phyloP scores from a whole-genome alignment of 2,797 vertebrate species.

The Monodelphis domestica region DNA sequence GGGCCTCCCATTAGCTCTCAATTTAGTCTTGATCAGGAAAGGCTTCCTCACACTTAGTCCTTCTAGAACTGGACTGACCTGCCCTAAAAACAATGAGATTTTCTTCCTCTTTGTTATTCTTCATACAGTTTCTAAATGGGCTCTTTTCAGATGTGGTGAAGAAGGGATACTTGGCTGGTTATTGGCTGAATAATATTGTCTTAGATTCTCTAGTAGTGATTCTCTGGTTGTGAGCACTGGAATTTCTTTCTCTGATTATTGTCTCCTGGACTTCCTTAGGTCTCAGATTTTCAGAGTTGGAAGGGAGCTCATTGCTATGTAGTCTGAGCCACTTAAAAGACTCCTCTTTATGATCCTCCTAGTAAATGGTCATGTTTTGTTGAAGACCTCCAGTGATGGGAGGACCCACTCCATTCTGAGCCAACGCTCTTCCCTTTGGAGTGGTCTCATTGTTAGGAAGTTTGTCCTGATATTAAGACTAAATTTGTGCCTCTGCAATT shows the following conservation, averaged over 20 bases:
- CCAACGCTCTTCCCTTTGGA: background rate
- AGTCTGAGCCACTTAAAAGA: no score
- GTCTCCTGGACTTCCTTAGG: background rate
- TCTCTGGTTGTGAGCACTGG: background rate
- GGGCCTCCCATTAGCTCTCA: background rate
- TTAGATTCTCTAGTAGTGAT: background rate
- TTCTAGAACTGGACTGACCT: background rate
- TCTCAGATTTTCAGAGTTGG: background rate
- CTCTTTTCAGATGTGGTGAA: background rate
- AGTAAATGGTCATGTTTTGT: background rate
- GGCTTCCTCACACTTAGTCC: background rate
- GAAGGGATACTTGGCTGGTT: background rate
- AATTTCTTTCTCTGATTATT: background rate
- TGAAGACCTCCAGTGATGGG: background rate
- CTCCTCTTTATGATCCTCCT: background rate
- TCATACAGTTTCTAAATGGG: background rate
- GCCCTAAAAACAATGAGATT: background rate
- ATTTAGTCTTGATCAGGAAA: background rate
- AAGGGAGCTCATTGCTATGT: background rate
- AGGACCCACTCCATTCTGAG: background rate
- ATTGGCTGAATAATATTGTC: background rate
- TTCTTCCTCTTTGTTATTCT: background rate
- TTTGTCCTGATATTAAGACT: background rate
- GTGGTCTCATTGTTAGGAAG: background rate
- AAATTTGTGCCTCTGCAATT: background rate